These are phyloP conservation scores for Solen grandis DNA, from an alignment of 1,140 invertebrate species.

Conservation along the genomic window DNA sequence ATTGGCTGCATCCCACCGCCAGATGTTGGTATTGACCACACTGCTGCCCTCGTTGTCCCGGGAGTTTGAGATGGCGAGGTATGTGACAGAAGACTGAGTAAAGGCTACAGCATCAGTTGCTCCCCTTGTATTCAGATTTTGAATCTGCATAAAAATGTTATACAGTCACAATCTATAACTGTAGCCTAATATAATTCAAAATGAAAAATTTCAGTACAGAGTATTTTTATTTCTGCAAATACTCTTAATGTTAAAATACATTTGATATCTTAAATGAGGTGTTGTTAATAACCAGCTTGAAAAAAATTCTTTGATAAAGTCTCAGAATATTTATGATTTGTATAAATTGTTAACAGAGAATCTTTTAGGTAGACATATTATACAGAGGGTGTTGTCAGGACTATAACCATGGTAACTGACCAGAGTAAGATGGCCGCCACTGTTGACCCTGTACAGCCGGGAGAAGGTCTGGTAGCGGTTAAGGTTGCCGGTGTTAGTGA, in stretches of 20 bases:
- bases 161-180: too few species aligned
- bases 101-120: constrained; percentile 71
- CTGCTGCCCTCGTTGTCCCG: constrained; percentile 70
- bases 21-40: constrained; percentile 65
- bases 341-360: too few species aligned
- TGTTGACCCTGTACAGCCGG: constrained; percentile 67
- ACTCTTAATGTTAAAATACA: too few species aligned
- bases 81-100: constrained; percentile 56
- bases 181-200: too few species aligned
- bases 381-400: not conserved
- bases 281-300: too few species aligned
- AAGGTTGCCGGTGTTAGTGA: constrained; percentile 72
- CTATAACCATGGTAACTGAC: constrained; percentile 67
- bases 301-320: too few species aligned
- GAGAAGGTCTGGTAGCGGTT: constrained; percentile 68
- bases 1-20: constrained; percentile 66
- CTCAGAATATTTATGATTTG: too few species aligned
- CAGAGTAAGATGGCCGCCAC: constrained; percentile 64
- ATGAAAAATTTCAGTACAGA: too few species aligned
- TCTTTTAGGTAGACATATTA: too few species aligned
- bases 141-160: constrained; percentile 69
- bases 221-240: too few species aligned
- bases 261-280: too few species aligned
- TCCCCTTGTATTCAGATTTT: constrained; percentile 72
- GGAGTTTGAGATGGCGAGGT: constrained; percentile 72